Base-by-base conservation (phyloP, 2,113 vertebrate genomes). In the Geococcyx californianus region DNA sequence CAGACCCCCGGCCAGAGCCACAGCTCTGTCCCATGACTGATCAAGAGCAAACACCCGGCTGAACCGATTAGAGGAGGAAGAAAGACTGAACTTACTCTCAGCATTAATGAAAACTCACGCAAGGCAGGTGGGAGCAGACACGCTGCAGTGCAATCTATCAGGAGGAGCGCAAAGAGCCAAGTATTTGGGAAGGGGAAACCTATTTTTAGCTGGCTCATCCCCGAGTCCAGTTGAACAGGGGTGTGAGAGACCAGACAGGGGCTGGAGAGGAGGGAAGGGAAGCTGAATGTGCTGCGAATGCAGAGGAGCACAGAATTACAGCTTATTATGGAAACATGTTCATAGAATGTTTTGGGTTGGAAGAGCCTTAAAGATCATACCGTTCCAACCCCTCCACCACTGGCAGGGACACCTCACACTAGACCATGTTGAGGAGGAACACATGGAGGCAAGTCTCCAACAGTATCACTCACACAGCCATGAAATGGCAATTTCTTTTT, bases 251-350 rank as follows among this genome's bases (percentile, higher is more conserved):
- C 7, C 7, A 8, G 56, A 26, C 42, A 6, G 19, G 5, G 47
- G 23, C 7, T 44, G 26, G 36, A 19, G 15, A 10, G 64, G 34
- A 29, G 34, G 5, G 36, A 40, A 36, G 42, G 0, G 5, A 36
- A 28, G 56, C 62, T 9, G 36, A 36, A 18, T 0, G 5, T 49
- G 1, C 42, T 13, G 17, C 6, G 3, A 24, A 6, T 0, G 7
- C 16, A 40, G 42, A 21, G 16, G 29, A 49, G 16, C 17, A 5
- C 17, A 0, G 6, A 20, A 29, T 4, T 49, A 49, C 23, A 17
- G 26, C 4, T 12, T 3, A 5, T 2, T 19, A 4, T 56, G 38
- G 38, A 34, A 36, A 31, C 33, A 17, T 14, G 59, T 8, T 10
- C 40, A 42, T 42, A 42, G 40, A 42, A 42, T 42, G 40, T 10